These are phyloP conservation scores for Peromyscus nudipes DNA, from an alignment of 2,797 vertebrate species.

Conservation along the genomic window DNA sequence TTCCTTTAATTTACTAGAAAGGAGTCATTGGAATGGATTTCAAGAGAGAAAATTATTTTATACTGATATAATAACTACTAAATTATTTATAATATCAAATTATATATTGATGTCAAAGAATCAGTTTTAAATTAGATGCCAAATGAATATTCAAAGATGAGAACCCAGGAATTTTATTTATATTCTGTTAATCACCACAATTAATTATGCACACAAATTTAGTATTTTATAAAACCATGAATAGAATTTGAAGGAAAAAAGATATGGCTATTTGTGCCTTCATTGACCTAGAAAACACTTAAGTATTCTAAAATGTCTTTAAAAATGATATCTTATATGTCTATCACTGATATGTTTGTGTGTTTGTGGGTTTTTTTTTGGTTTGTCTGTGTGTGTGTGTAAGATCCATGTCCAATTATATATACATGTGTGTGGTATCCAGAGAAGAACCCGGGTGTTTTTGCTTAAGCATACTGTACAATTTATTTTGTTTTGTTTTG, in stretches of 20 bases:
- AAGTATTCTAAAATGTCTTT: neutral
- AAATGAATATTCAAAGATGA: neutral
- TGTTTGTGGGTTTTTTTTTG: rapidly evolving
- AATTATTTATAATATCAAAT: neutral
- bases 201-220: neutral
- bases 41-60: neutral
- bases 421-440: neutral
- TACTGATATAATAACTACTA: neutral
- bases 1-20: neutral
- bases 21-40: neutral
- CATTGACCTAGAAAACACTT: neutral
- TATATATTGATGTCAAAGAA: neutral
- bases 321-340: neutral
- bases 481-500: neutral
- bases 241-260: neutral
- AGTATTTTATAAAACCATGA: neutral
- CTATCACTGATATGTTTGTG: neutral
- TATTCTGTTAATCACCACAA: neutral
- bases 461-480: neutral
- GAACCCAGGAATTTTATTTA: neutral
- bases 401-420: neutral
- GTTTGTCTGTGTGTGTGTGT: neutral
- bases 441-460: neutral
- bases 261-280: neutral
- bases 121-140: neutral